Evolutionary conservation across 1,140 invertebrate genomes (phyloP), one percentile per base, ranked within the genome.

Genomic region (Cydia fagiglandana): DNA sequence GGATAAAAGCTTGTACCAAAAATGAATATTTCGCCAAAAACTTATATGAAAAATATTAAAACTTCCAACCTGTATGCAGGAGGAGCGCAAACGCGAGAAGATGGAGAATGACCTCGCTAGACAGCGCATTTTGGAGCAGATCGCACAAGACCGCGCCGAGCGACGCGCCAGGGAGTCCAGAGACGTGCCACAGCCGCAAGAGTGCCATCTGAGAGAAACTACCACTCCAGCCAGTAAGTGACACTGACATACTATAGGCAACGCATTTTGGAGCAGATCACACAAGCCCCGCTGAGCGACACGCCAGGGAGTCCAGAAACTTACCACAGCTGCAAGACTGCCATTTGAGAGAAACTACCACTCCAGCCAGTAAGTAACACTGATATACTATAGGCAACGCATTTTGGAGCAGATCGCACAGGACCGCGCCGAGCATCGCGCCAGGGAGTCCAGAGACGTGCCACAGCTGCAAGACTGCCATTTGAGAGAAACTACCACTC

Each of bases 21-120:
- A 24, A 24, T 24, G 24, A 24, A 1, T 24, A 1, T 24, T 24
- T 24, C 2, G 0, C 24, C 24, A 24, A 24, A 24, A 24, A 24
- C 24, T 24, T 24, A 24, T 30, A 30, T 30, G 30, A 30, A 30
- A 30, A 30, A 24, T 24, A 24, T 24, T 1, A 24, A 24, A 24
- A 24, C 0, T 24, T 24, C 24, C 24, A 24, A 24, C 24, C 24
- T 24, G 24, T 24, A 24, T 24, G 2, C 75, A 96, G 83, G 94
- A 96, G 79, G 95, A 96, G 79, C 95, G 95, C 74, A 94, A 95
- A 80, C 95, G 94, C 78, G 96, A 97, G 79, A 96, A 95, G 84
- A 93, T 94, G 77, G 96, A 95, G 75, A 96, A 96, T 78, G 91
- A 94, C 74, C 90, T 94, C 66, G 95, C 96, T 2, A 88, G 95